Conservation (phyloP, 2,113 vertebrate species). For the Calyptomena viridis region DNA sequence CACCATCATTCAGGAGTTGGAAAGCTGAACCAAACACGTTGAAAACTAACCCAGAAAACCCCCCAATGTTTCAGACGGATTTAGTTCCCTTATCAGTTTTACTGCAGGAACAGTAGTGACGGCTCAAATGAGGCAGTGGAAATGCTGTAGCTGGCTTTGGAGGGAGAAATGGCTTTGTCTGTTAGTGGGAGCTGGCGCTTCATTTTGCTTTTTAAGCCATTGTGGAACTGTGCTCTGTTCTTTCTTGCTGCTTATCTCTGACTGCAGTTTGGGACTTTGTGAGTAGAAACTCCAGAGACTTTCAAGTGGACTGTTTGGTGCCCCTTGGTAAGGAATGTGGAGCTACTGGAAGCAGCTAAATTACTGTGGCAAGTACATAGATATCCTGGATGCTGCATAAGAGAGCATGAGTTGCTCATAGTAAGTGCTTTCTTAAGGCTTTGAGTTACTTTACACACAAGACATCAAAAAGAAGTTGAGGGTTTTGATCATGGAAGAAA, state of each 20-base stretch:
- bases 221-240: slow-evolving; percentile 44
- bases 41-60: not conserved
- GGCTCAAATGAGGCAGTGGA: not conserved
- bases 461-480: slow-evolving; percentile 30
- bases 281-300: slow-evolving; percentile 42
- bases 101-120: slow-evolving; percentile 23
- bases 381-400: not conserved
- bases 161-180: slow-evolving; percentile 42
- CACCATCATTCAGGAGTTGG: not conserved
- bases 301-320: slow-evolving; percentile 31
- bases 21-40: not conserved
- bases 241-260: slow-evolving; percentile 54
- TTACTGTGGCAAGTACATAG: slow-evolving; percentile 2
- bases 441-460: slow-evolving; percentile 26
- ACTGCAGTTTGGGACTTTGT: slow-evolving; percentile 39
- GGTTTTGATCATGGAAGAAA: slow-evolving; percentile 38
- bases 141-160: slow-evolving; percentile 28
- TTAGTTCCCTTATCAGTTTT: slow-evolving; percentile 51
- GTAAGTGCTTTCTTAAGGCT: slow-evolving; percentile 33
- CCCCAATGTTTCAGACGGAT: not conserved
- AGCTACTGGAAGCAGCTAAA: slow-evolving; percentile 49
- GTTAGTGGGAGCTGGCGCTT: slow-evolving; percentile 26
- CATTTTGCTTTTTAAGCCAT: slow-evolving; percentile 44
- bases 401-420: not conserved
- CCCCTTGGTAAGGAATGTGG: slow-evolving; percentile 21